These are phyloP conservation scores for Nipponia nippon DNA, from an alignment of 2,113 vertebrate genomes.

Conservation along the genomic window DNA sequence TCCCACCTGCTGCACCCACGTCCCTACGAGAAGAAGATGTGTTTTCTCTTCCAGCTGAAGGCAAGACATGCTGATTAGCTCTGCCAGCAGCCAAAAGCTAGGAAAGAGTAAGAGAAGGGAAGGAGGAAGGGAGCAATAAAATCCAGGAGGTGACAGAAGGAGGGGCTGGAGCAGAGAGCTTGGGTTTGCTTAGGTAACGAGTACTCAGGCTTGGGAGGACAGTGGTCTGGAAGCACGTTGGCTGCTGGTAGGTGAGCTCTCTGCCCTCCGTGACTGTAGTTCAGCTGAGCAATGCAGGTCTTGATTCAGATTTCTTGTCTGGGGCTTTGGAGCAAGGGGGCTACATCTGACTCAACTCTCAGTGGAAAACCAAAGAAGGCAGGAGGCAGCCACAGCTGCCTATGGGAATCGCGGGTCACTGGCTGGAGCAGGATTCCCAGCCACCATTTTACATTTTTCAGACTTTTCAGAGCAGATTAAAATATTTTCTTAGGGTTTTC, in stretches of 20 bases:
- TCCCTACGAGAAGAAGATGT: not conserved
- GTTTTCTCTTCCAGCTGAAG: not conserved
- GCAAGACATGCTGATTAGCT: not conserved
- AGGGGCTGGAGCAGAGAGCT: not conserved
- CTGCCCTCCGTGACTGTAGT: not conserved
- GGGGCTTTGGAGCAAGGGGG: not conserved
- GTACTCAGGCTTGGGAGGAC: not conserved
- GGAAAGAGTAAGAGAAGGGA: not conserved
- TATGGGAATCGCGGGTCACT: fast-evolving
- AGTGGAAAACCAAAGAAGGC: not conserved
- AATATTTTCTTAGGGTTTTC: not conserved
- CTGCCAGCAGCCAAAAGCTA: not conserved
- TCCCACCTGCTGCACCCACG: not conserved
- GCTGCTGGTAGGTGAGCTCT: not conserved
- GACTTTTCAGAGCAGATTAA: not conserved
- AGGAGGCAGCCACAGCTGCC: not conserved
- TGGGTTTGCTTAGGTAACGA: not conserved
- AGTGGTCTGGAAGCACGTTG: not conserved
- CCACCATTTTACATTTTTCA: not conserved
- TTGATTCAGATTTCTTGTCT: not conserved
- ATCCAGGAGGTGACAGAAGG: not conserved
- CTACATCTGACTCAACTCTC: not conserved
- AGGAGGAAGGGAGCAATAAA: not conserved
- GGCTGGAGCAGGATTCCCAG: not conserved
- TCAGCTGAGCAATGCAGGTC: not conserved